Percentiles rank a stretch among this genome's conserved stretches.
These are phyloP conservation scores for Gerris lacustris DNA, from an alignment of 2,888 invertebrate genomes.

Conservation along the genomic window DNA sequence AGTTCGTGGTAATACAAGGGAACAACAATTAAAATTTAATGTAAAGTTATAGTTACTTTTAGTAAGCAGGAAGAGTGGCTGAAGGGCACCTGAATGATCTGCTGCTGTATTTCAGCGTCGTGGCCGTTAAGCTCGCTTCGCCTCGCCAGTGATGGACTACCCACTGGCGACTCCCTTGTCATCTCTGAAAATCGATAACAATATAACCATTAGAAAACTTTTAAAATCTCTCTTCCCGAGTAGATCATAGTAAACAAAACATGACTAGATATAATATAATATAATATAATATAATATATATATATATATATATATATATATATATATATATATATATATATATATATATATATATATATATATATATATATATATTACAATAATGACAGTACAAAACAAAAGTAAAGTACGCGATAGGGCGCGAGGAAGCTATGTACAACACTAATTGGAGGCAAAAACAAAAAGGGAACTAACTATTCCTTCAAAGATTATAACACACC, in stretches of 20 bases:
- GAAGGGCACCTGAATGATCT: no score
- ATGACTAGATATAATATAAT: neutral
- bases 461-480: no score
- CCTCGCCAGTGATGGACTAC: conserved; percentile 39
- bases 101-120: conserved; percentile 47
- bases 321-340: conserved; percentile 1
- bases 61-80: no score
- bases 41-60: no score
- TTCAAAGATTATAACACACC: no score
- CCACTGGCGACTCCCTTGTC: conserved; percentile 40
- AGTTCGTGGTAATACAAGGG: no score
- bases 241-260: no score
- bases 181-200: conserved; percentile 35
- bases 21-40: no score
- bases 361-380: neutral
- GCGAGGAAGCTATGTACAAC: no score
- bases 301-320: conserved; percentile 1
- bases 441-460: no score
- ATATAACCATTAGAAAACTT: conserved; percentile 25
- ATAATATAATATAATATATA: neutral
- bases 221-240: conserved; percentile 23
- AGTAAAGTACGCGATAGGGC: no score
- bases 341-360: neutral
- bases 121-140: conserved; percentile 38
- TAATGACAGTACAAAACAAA: no score